A percentile compares a stretch with the other conserved stretches of the same genome.
phyloP scores from a whole-genome alignment of 2,888 invertebrate species.

The Sisyra nigra region DNA sequence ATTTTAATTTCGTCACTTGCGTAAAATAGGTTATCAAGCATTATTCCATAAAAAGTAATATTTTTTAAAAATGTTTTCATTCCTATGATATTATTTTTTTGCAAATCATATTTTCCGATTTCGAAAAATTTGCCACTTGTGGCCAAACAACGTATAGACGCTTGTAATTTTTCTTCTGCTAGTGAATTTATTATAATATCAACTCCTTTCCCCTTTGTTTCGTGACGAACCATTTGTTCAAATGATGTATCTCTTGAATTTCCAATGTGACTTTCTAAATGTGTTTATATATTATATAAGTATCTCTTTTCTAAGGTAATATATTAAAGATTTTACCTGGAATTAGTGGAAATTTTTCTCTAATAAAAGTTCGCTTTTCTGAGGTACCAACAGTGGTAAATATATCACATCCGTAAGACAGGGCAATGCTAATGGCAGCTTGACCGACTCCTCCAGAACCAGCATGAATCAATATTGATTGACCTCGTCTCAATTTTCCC shows the following conservation, averaged over 20 bases:
- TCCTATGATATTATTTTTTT: slow-evolving; percentile 28
- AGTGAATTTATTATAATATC: slow-evolving; percentile 44
- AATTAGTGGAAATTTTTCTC: slow-evolving; percentile 13
- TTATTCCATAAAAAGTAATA: slow-evolving; percentile 42
- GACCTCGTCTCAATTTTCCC: slow-evolving; percentile 61
- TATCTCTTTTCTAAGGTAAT: not conserved
- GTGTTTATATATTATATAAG: too few relatives aligned
- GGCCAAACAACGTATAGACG: slow-evolving; percentile 22
- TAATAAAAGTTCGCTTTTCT: slow-evolving; percentile 38
- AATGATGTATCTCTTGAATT: not conserved
- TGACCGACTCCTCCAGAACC: slow-evolving; percentile 82
- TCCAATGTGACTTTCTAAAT: not conserved
- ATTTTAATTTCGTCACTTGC: slow-evolving; percentile 27
- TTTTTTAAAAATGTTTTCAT: slow-evolving; percentile 42
- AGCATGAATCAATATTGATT: slow-evolving; percentile 69
- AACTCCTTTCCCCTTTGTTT: slow-evolving; percentile 38
- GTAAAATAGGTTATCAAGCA: slow-evolving; percentile 39
- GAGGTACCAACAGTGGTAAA: slow-evolving; percentile 42
- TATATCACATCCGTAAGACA: slow-evolving; percentile 37
- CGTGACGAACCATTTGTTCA: slow-evolving; percentile 29
- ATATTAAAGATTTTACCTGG: not conserved
- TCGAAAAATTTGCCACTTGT: slow-evolving; percentile 37
- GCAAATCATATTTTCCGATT: slow-evolving; percentile 45
- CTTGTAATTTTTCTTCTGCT: slow-evolving; percentile 37
- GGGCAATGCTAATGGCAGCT: slow-evolving; percentile 45